These are phyloP conservation scores for Ptychodera flava DNA, from an alignment of 35 echinoderm and acorn worm species.

Conservation along the genomic window DNA sequence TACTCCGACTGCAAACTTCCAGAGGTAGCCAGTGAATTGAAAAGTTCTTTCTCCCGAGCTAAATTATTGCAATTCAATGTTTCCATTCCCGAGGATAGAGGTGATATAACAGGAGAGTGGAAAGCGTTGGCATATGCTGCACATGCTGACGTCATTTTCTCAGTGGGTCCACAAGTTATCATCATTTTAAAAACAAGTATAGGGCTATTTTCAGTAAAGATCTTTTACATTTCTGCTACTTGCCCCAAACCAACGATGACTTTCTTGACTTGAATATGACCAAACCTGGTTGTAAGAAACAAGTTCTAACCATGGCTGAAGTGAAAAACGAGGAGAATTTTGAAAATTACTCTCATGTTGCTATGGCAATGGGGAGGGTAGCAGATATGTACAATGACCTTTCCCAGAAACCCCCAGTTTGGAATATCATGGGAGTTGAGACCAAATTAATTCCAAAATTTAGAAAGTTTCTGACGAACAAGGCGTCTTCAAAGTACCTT, in stretches of 20 bases:
- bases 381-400: not conserved
- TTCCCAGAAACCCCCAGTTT: not conserved
- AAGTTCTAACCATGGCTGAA: not conserved
- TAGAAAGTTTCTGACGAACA: not conserved
- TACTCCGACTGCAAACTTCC: too few species aligned
- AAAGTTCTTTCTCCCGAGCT: not conserved
- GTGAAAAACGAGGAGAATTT: not conserved
- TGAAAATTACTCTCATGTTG: not conserved
- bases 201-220: not conserved
- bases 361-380: not conserved
- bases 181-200: not conserved
- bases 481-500: not conserved
- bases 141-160: not conserved
- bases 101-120: not conserved
- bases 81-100: not conserved
- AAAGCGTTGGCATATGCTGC: not conserved
- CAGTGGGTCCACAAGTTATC: not conserved
- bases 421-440: not conserved
- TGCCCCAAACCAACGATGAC: not conserved
- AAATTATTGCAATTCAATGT: not conserved
- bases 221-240: not conserved
- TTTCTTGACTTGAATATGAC: not conserved
- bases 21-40: too few species aligned
- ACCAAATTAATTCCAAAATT: not conserved
- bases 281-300: not conserved